Evolutionary conservation across 2,797 vertebrate genomes (phyloP).

Genomic region (Thunnus albacares): DNA sequence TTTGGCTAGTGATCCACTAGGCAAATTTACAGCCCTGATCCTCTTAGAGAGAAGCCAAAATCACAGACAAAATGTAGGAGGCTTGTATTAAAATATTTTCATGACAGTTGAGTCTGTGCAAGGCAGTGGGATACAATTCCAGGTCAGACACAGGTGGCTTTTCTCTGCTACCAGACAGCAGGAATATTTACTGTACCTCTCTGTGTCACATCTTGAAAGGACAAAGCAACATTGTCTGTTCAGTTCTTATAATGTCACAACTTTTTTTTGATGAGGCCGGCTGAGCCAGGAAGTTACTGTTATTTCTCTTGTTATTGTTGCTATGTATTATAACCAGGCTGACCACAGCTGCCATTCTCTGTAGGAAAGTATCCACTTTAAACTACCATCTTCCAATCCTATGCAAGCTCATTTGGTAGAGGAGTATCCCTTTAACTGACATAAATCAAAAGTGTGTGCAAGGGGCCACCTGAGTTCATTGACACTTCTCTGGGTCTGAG

Average conservation of each 20-base stretch:
- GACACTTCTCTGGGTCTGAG: not conserved
- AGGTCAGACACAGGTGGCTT: conserved; percentile 24
- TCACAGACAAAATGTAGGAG: not conserved
- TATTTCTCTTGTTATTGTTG: not conserved
- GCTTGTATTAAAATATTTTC: not conserved
- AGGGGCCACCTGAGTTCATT: not conserved
- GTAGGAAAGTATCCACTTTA: not conserved
- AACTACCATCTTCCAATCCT: not conserved
- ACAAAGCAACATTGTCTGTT: conserved; percentile 36
- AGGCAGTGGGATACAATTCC: conserved; percentile 3
- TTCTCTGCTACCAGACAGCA: conserved; percentile 13
- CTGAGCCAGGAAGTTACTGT: not conserved
- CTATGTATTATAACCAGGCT: not conserved
- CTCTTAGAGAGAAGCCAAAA: not conserved
- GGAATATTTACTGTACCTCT: conserved; percentile 27
- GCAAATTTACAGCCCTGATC: conserved; percentile 1
- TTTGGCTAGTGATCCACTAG: not conserved
- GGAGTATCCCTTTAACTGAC: not conserved
- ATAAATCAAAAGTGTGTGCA: conserved; percentile 5
- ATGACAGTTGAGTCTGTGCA: not conserved
- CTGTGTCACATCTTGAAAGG: conserved; percentile 38
- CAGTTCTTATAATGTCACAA: conserved; percentile 23
- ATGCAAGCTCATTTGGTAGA: not conserved
- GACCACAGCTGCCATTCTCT: not conserved
- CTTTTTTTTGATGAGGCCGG: not conserved